Base-by-base conservation (phyloP, 2,113 vertebrate species). In the Crotalus tigris region DNA sequence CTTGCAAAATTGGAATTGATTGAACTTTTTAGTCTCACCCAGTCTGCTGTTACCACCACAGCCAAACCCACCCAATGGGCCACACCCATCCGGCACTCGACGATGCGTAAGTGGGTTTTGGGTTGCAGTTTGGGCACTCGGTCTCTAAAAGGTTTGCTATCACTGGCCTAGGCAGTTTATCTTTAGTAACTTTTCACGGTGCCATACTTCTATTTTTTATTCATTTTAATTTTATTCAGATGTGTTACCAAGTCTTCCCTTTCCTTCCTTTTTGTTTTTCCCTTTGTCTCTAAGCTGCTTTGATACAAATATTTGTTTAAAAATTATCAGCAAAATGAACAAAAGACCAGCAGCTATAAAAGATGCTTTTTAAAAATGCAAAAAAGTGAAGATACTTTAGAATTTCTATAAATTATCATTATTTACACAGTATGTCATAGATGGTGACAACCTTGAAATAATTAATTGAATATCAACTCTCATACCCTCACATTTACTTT, bases 371-470 rank as follows among this genome's bases (percentile, higher is more conserved):
- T 13, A 3, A 44, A 95, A 95, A 95, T 55, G 21, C 23, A 88
- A 55, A 88, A 75, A 93, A 33, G 53, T 54, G 92, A 91, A 93
- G 96, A 95, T 97, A 92, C 92, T 94, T 92, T 87, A 94, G 93
- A 91, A 96, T 96, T 95, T 96, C 92, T 92, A 94, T 93, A 88
- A 95, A 94, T 95, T 95, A 17, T 90, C 94, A 96, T 59, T 3
- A 0, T 96, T 95, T 96, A 95, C 94, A 94, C 93, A 96, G 90
- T 96, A 94, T 95, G 95, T 87, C 94, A 93, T 90, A 93, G 93
- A 92, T 92, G 95, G 96, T 95, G 92, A 94, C 94, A 96, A 95
- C 94, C 95, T 69, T 69, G 61, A n/a, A 97, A 96, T 94, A 96
- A 95, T 96, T 96, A 95, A 96, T 96, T 95, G 95, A 93, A 90